These are phyloP conservation scores for Tauraco hartlaubi DNA, from an alignment of 2,797 vertebrate species.

Conservation along the genomic window DNA sequence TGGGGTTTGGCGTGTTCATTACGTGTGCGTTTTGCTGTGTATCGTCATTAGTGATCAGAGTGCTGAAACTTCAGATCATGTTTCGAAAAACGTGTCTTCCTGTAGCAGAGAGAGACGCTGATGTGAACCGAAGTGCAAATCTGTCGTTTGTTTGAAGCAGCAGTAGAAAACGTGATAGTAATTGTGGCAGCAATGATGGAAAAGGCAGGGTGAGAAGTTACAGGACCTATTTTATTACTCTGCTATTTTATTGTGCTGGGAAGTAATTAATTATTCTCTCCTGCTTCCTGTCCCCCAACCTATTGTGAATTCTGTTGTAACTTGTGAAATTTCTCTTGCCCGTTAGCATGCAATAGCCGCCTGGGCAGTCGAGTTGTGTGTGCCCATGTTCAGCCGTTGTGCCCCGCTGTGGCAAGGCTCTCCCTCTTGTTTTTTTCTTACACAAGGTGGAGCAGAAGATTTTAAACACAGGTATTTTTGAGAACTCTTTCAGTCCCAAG, in stretches of 20 bases:
- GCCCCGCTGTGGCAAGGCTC: rapidly evolving
- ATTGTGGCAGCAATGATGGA: neutral
- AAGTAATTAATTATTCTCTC: neutral
- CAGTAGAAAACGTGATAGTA: neutral
- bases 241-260: neutral
- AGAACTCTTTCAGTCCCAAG: neutral
- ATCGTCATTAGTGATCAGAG: neutral
- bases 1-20: neutral
- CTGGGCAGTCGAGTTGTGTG: rapidly evolving
- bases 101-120: neutral
- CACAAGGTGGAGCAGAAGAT: neutral
- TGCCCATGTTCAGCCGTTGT: neutral
- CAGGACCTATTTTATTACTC: neutral
- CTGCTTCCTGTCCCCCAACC: neutral
- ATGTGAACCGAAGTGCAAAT: neutral
- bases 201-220: neutral
- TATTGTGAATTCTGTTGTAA: neutral
- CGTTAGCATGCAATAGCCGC: neutral
- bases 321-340: neutral
- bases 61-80: neutral
- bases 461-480: neutral
- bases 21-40: neutral
- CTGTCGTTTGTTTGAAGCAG: neutral
- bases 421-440: neutral
- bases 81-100: neutral